Evolutionary conservation across 2,113 vertebrate species (phyloP).

Genomic region (Zosterops japonicus): DNA sequence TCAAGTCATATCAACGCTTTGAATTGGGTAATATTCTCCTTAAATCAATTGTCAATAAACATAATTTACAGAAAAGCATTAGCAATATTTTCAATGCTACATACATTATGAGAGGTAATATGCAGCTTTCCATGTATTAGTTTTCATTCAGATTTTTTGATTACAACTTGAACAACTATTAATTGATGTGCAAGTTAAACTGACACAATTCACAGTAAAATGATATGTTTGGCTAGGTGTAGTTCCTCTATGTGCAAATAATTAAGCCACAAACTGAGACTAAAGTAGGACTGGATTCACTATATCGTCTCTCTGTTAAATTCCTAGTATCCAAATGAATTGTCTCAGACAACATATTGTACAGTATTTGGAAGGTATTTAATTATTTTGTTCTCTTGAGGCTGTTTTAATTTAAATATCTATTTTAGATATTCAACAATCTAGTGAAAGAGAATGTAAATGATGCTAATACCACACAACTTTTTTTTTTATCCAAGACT

Average conservation of each 20-base stretch:
- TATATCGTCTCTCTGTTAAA: not conserved
- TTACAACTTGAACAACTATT: not conserved
- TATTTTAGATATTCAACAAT: not conserved
- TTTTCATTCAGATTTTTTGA: not conserved
- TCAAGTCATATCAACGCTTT: not conserved
- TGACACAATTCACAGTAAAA: not conserved
- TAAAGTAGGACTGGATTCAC: not conserved
- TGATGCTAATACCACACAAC: accelerated
- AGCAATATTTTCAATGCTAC: not conserved
- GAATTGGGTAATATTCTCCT: not conserved
- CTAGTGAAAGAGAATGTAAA: not conserved
- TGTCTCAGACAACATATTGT: not conserved
- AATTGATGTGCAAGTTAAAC: not conserved
- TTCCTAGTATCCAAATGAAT: not conserved
- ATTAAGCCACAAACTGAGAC: not conserved
- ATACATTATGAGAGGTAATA: not conserved
- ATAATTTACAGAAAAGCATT: not conserved
- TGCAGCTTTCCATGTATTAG: not conserved
- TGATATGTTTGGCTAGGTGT: not conserved
- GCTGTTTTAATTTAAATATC: not conserved
- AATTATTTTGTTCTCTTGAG: not conserved
- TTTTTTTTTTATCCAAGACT: not conserved
- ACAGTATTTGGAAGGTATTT: not conserved
- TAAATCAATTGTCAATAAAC: not conserved
- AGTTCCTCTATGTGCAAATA: not conserved